Evolutionary conservation across 64 coral and sea anemone genomes (phyloP).

Genomic region (Catalaphyllia jardinei): DNA sequence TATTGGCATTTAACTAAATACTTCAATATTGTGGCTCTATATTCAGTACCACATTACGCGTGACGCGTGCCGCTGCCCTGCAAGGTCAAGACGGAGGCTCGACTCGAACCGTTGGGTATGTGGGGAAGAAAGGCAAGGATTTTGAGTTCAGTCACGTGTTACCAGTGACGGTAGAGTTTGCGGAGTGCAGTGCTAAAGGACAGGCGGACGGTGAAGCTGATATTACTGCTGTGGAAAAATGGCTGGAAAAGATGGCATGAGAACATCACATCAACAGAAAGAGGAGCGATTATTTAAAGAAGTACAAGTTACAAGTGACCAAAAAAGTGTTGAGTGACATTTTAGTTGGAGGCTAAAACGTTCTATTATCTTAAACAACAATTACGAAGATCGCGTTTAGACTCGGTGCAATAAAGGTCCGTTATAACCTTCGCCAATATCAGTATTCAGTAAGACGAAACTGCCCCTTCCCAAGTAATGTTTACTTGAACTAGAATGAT

Average conservation of each 20-base stretch:
- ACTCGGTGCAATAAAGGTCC: too few relatives aligned
- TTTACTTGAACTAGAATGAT: too few relatives aligned
- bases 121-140: slow-evolving; percentile 91
- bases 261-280: not conserved
- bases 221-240: slow-evolving; percentile 51
- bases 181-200: slow-evolving; percentile 88
- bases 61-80: slow-evolving; percentile 92
- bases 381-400: too few relatives aligned
- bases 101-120: slow-evolving; percentile 30
- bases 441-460: too few relatives aligned
- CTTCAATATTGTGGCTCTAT: not conserved
- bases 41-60: slow-evolving; percentile 85
- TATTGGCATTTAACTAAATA: not conserved
- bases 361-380: too few relatives aligned
- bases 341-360: too few relatives aligned
- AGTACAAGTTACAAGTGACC: not conserved
- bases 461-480: too few relatives aligned
- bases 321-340: not conserved
- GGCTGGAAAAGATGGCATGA: slow-evolving; percentile 53
- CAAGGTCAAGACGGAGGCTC: slow-evolving; percentile 82
- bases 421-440: too few relatives aligned
- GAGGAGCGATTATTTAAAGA: not conserved
- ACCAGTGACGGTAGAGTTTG: slow-evolving; percentile 83
- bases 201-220: slow-evolving; percentile 51
- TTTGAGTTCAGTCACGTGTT: slow-evolving; percentile 90